Base-by-base conservation (phyloP, 2,797 vertebrate species). In the Cyclura pinguis region DNA sequence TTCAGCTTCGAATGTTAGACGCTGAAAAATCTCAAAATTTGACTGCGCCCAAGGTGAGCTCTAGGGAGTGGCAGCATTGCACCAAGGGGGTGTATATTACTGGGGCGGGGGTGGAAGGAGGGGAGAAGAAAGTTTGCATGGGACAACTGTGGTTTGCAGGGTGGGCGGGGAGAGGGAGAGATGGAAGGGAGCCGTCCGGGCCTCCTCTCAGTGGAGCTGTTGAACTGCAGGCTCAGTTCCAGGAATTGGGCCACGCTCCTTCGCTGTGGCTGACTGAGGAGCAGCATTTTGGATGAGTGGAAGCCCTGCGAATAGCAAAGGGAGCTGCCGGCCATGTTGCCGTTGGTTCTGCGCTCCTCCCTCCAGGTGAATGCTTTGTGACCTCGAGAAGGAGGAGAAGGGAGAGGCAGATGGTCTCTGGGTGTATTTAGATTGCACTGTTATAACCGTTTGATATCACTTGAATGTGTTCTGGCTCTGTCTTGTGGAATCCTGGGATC, bases 141-240 rank as follows among this genome's bases (percentile, higher is more conserved):
- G 1, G 3, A 9, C 24, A 32, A 9, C 64, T 42, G 32, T 52
- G 64, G 42, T 20, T 24, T 32, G 42, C 42, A 32, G 74, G 42
- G 29, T 1, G 52, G n/a, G 12, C 42, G 20, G 12, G 4, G 87
- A 0, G 14, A 4, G 57, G 88, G 84, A 97, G 95, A 85, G 82
- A 64, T 6, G 35, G 27, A 18, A 35, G 12, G 72, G 64, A 38
- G 27, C 5, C 4, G 2, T 32, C 7, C 22, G 38, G 3, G 6
- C 76, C 29, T 7, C 42, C 14, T 20, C 29, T 47, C 10, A 1
- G 2, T 3, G 6, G 14, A 20, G 86, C 29, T 64, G 59, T 14
- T 69, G 29, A 55, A 52, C 77, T 32, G 86, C 74, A 35, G 76
- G 77, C 3, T 62, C 42, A 42, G 59, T 62, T 67, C 1, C 7